Base-by-base conservation (phyloP, 2,888 invertebrate genomes). In the Agrochola litura region DNA sequence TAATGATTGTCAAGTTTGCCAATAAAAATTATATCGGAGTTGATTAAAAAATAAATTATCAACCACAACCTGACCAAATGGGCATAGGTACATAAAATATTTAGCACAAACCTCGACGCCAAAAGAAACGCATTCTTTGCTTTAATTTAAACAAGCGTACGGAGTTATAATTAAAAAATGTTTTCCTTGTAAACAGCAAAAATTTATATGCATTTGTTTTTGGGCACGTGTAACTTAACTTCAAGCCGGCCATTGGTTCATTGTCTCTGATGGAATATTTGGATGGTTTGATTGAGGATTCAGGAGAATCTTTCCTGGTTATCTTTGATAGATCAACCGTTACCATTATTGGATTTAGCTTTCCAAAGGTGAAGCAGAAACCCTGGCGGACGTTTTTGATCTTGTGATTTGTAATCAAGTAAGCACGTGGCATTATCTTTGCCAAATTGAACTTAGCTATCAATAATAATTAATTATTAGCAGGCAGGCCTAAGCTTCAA, bases 21-120 rank as follows among this genome's bases (percentile, higher is more conserved):
- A 77, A 66, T 71, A 71, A 82, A 82, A 82, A 79, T 49, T 25
- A 69, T 66, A 82, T 73, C 41, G 37, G 41, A 58, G 58, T 77
- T 77, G 25, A 73, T 79, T 75, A 76, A 64, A 81, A 72, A 82
- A 69, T 67, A 63, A 76, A 73, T 69, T 72, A 81, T 75, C 75
- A 74, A 70, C 69, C 78, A 82, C 79, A 82, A 76, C 76, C 52
- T 67, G 79, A 66, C 37, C 46, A 63, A 72, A 66, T 58, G 30
- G 64, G 22, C 49, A 30, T 56, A n/a, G n/a, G n/a, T n/a, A 10
- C 30, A 61, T 81, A 56, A 84, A 84, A 69, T 75, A 84, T 84
- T 84, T 78, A 76, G 72, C 52, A 49, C 74, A 76, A 67, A 69
- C 22, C 66, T 76, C 66, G 64, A 52, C 22, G 43, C 19, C 14